phyloP scores from a whole-genome alignment of 2,888 invertebrate species.

The Stenurella melanura region DNA sequence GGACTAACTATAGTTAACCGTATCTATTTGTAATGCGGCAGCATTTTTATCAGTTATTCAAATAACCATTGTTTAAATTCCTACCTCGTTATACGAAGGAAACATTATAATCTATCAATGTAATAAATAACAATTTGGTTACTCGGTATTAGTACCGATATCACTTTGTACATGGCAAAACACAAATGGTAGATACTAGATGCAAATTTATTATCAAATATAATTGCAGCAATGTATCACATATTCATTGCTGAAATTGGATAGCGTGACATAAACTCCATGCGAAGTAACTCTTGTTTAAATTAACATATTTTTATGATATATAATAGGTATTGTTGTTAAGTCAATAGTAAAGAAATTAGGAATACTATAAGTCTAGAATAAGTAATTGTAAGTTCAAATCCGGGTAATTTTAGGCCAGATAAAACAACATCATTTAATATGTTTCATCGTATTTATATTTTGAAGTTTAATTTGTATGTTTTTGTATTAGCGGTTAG shows the following conservation, averaged over 20 bases:
- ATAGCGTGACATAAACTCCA: slow-evolving; percentile 32
- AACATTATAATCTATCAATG: slow-evolving; percentile 15
- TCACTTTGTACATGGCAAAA: slow-evolving; percentile 60
- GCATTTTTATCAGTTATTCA: not conserved
- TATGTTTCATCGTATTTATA: too few relatives aligned
- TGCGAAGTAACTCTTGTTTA: slow-evolving; percentile 35
- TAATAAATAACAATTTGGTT: slow-evolving; percentile 43
- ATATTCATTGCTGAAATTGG: slow-evolving; percentile 41
- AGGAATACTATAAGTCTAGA: not conserved
- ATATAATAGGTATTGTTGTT: not conserved
- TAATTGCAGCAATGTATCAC: slow-evolving; percentile 64
- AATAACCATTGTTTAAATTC: not conserved
- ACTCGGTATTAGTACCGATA: slow-evolving; percentile 51
- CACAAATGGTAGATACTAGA: slow-evolving; percentile 63
- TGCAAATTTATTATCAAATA: slow-evolving; percentile 65
- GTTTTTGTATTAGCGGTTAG: too few relatives aligned
- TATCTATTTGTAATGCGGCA: too few relatives aligned
- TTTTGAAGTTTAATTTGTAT: too few relatives aligned
- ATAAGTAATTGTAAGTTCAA: not conserved
- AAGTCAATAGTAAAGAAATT: not conserved
- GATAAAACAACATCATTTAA: too few relatives aligned
- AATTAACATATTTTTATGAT: not conserved
- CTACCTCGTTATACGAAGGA: not conserved
- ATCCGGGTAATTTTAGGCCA: too few relatives aligned
- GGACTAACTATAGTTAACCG: too few relatives aligned